A percentile compares a stretch with the other conserved stretches of the same genome.
Conservation (phyloP, 2,113 vertebrate genomes). For the Mungos mungo region DNA sequence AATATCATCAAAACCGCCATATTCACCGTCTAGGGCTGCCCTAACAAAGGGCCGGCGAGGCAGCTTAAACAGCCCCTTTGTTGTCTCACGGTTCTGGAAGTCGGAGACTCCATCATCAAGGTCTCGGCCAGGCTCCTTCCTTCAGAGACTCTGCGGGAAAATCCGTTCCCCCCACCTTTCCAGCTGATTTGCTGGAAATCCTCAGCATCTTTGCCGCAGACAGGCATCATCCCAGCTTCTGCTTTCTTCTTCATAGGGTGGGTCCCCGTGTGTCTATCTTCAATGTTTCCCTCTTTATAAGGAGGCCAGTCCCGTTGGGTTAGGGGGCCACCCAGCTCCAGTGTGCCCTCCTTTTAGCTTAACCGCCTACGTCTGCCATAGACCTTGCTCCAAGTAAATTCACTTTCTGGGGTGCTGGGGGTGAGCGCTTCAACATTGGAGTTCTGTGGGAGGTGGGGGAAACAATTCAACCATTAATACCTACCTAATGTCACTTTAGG, state of each 20-base stretch:
- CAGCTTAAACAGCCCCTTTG: too few relatives aligned
- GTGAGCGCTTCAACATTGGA: neutral
- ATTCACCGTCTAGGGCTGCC: neutral
- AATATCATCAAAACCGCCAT: neutral
- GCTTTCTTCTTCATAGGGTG: rapidly evolving
- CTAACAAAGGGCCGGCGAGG: neutral
- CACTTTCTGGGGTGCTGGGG: neutral
- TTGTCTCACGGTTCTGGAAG: neutral
- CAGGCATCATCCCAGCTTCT: neutral
- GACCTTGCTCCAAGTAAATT: neutral
- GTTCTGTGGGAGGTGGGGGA: neutral
- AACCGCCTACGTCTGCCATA: neutral
- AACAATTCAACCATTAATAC: neutral
- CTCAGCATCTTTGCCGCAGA: neutral
- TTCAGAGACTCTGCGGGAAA: neutral
- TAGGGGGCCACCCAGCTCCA: neutral
- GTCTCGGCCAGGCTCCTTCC: neutral
- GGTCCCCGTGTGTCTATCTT: neutral
- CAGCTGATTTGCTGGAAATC: neutral
- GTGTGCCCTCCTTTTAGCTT: neutral
- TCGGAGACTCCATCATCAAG: too few relatives aligned
- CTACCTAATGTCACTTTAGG: neutral
- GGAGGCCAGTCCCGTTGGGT: neutral
- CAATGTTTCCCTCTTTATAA: neutral
- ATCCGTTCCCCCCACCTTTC: neutral